These are phyloP conservation scores for Synanthedon formicaeformis DNA, from an alignment of 2,888 invertebrate genomes.

Conservation along the genomic window DNA sequence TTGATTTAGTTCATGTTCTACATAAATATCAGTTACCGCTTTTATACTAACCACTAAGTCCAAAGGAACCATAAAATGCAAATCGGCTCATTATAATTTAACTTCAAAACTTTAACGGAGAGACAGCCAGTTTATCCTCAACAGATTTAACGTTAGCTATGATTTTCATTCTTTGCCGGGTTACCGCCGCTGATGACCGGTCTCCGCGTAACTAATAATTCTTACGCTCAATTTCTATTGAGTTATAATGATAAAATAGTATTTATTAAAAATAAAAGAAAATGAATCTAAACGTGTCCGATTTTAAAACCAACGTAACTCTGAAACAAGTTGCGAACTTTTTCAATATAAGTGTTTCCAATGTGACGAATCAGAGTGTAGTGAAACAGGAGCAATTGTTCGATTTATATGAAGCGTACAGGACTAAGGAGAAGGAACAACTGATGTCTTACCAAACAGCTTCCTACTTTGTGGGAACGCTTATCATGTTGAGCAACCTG, in stretches of 20 bases:
- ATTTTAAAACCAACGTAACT: conserved; percentile 19
- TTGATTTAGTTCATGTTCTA: too few relatives aligned
- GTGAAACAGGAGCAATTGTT: conserved; percentile 26
- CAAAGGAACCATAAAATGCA: conserved; percentile 38
- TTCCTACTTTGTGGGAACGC: conserved; percentile 65
- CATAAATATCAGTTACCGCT: too few relatives aligned
- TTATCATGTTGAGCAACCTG: conserved; percentile 71
- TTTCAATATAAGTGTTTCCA: conserved; percentile 28
- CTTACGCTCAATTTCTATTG: too few relatives aligned
- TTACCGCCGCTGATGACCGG: conserved; percentile 34
- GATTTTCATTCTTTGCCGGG: conserved; percentile 32
- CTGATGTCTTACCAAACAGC: conserved; percentile 62
- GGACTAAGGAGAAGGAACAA: conserved; percentile 42
- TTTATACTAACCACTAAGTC: background rate
- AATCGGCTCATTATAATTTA: conserved; percentile 42
- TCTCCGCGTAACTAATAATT: conserved; percentile 1
- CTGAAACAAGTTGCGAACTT: conserved; percentile 21
- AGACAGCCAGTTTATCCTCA: conserved; percentile 26
- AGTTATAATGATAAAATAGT: background rate
- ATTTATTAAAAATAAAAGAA: background rate
- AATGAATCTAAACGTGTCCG: conserved; percentile 16
- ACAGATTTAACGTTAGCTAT: conserved; percentile 32
- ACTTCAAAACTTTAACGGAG: conserved; percentile 18
- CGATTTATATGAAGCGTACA: conserved; percentile 44
- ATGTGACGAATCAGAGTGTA: conserved; percentile 35